Percentiles rank a stretch among this genome's conserved stretches.
These are phyloP conservation scores for Nemoura dubitans DNA, from an alignment of 2,888 invertebrate species.

Conservation along the genomic window DNA sequence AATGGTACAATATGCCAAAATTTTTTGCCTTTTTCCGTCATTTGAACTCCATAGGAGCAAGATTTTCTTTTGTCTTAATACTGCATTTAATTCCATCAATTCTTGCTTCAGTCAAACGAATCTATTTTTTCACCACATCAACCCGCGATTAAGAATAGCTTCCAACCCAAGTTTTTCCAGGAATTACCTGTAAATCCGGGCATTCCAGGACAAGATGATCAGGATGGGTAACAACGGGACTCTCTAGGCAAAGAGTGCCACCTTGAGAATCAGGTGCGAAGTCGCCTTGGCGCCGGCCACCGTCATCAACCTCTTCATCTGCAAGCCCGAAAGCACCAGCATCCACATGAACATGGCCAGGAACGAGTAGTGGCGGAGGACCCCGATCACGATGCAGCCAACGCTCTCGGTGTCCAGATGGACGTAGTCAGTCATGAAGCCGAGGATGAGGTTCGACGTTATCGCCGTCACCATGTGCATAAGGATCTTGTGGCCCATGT, in stretches of 20 bases:
- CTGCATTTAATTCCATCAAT: no score
- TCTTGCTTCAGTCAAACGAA: no score
- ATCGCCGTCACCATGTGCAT: neutral
- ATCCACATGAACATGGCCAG: conserved; percentile 37
- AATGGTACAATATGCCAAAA: no score
- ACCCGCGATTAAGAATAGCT: no score
- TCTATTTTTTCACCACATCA: no score
- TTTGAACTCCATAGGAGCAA: no score
- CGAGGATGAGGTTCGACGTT: neutral
- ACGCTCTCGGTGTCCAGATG: neutral
- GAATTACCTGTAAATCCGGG: neutral
- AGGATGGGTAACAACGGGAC: conserved; percentile 22
- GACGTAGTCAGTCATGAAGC: neutral
- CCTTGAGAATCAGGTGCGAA: conserved; percentile 30
- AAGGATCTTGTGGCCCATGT: conserved; percentile 18
- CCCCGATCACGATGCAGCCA: conserved; percentile 27
- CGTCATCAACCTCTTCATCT: conserved; percentile 23
- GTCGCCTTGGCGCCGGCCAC: conserved; percentile 21
- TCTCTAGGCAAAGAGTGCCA: conserved; percentile 25
- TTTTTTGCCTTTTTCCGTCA: no score
- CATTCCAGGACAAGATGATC: neutral
- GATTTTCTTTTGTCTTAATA: no score
- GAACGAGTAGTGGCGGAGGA: conserved; percentile 37
- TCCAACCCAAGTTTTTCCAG: no score
- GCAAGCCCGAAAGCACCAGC: conserved; percentile 32